A percentile compares a stretch with the other conserved stretches of the same genome.
These are phyloP conservation scores for Drosophila carrolli DNA, from an alignment of 1,140 invertebrate genomes.

Conservation along the genomic window DNA sequence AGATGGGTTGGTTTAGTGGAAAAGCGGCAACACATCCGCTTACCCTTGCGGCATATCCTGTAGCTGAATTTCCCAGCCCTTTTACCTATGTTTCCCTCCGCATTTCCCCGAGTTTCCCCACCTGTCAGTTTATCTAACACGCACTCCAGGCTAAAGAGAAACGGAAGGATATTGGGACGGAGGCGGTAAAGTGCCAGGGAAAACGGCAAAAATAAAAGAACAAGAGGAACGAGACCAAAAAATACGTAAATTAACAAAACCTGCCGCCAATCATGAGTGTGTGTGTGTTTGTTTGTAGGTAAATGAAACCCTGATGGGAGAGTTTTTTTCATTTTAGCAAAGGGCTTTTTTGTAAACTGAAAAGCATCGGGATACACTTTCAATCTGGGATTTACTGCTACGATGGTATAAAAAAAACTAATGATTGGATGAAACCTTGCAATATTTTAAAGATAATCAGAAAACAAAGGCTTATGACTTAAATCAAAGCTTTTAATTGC, in stretches of 20 bases:
- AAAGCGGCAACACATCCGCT: slow-evolving; percentile 70
- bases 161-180: slow-evolving; percentile 1
- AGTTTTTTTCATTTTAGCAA: neutral
- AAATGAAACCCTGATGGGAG: slow-evolving; percentile 12
- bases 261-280: slow-evolving; percentile 72
- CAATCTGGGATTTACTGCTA: slow-evolving; percentile 18
- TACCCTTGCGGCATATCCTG: slow-evolving; percentile 76
- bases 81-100: too few species aligned
- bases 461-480: neutral
- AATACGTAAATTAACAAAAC: slow-evolving; percentile 77
- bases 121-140: slow-evolving; percentile 78
- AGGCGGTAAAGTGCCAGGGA: slow-evolving; percentile 22
- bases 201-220: slow-evolving; percentile 19
- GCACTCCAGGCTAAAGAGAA: slow-evolving; percentile 57
- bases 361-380: slow-evolving; percentile 25
- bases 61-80: slow-evolving; percentile 42
- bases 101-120: slow-evolving; percentile 15
- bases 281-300: slow-evolving; percentile 1
- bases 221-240: slow-evolving; percentile 17
- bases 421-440: neutral
- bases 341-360: slow-evolving; percentile 15
- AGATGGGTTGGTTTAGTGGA: slow-evolving; percentile 35
- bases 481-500: too few species aligned
- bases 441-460: neutral
- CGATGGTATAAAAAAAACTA: neutral